Evolutionary conservation across 92 coral and sea anemone species (phyloP), one percentile per base, ranked within the genome.

Genomic region (Porites evermanni): DNA sequence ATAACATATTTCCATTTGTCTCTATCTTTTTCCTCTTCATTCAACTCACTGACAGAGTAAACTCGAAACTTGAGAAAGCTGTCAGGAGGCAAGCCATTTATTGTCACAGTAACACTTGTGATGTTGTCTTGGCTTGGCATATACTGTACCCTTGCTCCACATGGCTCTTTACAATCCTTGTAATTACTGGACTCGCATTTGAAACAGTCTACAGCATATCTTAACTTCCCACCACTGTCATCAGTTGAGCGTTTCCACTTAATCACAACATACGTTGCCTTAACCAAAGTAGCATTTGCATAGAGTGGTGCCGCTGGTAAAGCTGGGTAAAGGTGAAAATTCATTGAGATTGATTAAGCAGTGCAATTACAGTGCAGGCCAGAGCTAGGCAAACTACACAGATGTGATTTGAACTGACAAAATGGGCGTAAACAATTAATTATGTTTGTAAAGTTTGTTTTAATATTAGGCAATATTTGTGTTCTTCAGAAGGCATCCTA

Each of bases 171-270:
- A 56, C 97, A 92, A 12, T 87, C 81, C 58, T 81, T 83, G 67
- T 92, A 92, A 44, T 70, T 53, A 0, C 53, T 53, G 18, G 85
- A 79, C 75, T 67, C 72, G 29, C 98, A 96, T 21, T 61, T 77
- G 26, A 82, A 91, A 78, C 98, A 96, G 80, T 93, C 91, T 2
- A 96, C 74, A 0, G 91, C 66, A 64, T 89, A 96, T 24, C 16
- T 50, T 0, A 88, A 63, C 20, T 13, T 29, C 13, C 29, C 68
- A 24, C 9, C 16, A 12, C 0, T 4, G 32, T 80, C 67, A 50
- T 64, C 64, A 13, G 50, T 83, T 9, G 81, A 56, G 24, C 51
- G 73, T 12, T 12, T 14, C 88, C 88, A 85, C 2, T 14, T 47
- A 53, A 83, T 83, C 18, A 56, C 44, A 6, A 83, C 52, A 50